Conservation (phyloP, 1,140 invertebrate species). For the Drosophila auraria region DNA sequence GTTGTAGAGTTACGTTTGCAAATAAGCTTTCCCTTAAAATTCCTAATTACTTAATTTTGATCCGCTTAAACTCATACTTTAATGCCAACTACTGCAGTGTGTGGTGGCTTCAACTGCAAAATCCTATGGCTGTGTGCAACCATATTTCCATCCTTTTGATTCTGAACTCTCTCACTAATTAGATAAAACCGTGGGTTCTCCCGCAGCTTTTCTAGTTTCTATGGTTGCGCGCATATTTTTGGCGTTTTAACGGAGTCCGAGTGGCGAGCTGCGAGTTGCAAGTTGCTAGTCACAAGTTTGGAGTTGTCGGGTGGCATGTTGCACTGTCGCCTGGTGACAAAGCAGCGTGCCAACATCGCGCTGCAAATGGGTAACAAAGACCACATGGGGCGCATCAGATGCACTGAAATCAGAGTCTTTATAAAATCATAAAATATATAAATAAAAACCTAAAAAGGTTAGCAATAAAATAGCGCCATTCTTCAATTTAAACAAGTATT, state of each 20-base stretch:
- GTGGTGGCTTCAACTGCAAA: neutral
- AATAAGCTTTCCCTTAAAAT: neutral
- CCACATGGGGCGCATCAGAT: slow-evolving; percentile 32
- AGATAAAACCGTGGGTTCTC: slow-evolving; percentile 25
- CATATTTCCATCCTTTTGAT: slow-evolving; percentile 37
- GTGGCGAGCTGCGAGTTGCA: slow-evolving; percentile 29
- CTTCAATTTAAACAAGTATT: too few species aligned
- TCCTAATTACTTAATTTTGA: neutral
- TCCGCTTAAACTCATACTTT: slow-evolving; percentile 4
- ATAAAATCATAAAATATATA: neutral
- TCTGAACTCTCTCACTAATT: slow-evolving; percentile 37
- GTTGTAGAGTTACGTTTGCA: neutral
- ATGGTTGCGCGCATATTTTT: slow-evolving; percentile 41
- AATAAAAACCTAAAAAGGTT: neutral
- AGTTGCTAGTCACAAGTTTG: slow-evolving; percentile 6
- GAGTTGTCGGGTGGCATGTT: slow-evolving; percentile 15
- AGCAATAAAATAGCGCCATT: neutral
- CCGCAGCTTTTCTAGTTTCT: slow-evolving; percentile 32
- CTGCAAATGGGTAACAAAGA: slow-evolving; percentile 22
- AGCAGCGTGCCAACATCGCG: slow-evolving; percentile 24
- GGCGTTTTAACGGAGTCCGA: slow-evolving; percentile 25
- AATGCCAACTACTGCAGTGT: slow-evolving; percentile 5
- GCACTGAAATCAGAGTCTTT: neutral
- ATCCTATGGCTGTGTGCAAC: slow-evolving; percentile 21
- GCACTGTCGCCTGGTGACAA: slow-evolving; percentile 38